Evolutionary conservation across 2,113 vertebrate genomes (phyloP), one percentile per base, ranked within the genome.

Genomic region (Tenebrosternarchus preto): DNA sequence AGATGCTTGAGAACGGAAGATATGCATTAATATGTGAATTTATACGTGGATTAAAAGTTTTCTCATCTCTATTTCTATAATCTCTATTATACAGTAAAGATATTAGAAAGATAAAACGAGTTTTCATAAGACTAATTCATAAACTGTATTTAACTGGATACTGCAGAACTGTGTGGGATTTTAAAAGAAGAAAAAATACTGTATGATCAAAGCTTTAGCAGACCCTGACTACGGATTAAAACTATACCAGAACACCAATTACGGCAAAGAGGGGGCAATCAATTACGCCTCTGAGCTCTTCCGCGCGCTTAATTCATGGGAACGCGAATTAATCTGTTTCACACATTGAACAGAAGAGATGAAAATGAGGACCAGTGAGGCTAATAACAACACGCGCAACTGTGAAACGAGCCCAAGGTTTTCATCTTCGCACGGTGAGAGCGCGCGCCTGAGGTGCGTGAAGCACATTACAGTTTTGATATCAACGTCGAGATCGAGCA

Each of bases 291-390:
- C 53, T 7, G 5, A 4, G 72, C 31, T 60, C 25, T 67, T 57
- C 24, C 50, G 46, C 43, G n/a, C n/a, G 59, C 63, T 53, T 79
- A 50, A 68, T 59, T 60, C 72, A 71, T 64, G 56, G 57, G 73
- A 69, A 55, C 73, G 76, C 16, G 24, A 66, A 76, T 64, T 83
- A 53, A 43, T 73, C 68, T 27, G 25, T 36, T 77, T 76, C 60
- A 20, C 82, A 73, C 50, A 60, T 73, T 73, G 77, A 73, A 77
- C 60, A 60, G 27, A n/a, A 46, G 16, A 76, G 66, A 79, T 80
- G 66, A 80, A 63, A n/a, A 78, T 20, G 29, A 16, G 20, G 36
- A 31, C 29, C 33, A 22, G 12, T 1, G 57, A 5, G 22, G 36
- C 33, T 83, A 83, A 73, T 56, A 50, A n/a, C n/a, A n/a, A n/a